Base-by-base conservation (phyloP, 2,888 invertebrate species). In the Drosophila mayaguana region DNA sequence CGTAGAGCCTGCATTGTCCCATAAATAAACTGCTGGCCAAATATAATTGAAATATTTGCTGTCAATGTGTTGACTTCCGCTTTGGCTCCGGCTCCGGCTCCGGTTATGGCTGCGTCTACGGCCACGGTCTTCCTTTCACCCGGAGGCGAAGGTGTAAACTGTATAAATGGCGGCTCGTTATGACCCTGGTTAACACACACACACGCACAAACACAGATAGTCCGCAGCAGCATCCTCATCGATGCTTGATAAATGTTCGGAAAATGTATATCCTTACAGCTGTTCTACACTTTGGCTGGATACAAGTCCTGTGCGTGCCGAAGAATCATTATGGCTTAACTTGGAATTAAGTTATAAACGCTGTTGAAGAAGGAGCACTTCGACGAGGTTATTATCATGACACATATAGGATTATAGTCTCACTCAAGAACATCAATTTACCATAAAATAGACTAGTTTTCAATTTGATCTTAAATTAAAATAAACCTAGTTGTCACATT, bases 11-110 rank as follows among this genome's bases (percentile, higher is more conserved):
- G 54, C 42, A 53, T 61, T 55, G 65, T 54, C 63, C 63, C 87
- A 86, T 88, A 83, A 88, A 86, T 88, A 86, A 86, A 55, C 60
- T 48, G 45, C 68, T 22, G 57, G 62, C 64, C 66, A 64, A 75
- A 74, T 63, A 88, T 86, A 86, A 86, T 88, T 89, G 86, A 86
- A 89, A 86, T 89, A 86, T 86, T 88, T 88, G 86, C 88, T 88
- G 85, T 88, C 84, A 87, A 87, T 84, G 89, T 89, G 84, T 85
- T 85, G 85, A 85, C 89, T 85, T 78, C 81, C 81, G 69, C 40
- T 38, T 22, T 4, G 36, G 16, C 28, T 28, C 34, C 42, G 48
- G 38, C 14, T 8, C 6, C 32, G 46, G 28, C 16, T 48, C 7
- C 36, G 28, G 25, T 32, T 64, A 12, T 12, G 32, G 28, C 63